A percentile compares a stretch with the other conserved stretches of the same genome.
phyloP scores from a whole-genome alignment of 2,888 invertebrate species.

The Synergus itoensis region DNA sequence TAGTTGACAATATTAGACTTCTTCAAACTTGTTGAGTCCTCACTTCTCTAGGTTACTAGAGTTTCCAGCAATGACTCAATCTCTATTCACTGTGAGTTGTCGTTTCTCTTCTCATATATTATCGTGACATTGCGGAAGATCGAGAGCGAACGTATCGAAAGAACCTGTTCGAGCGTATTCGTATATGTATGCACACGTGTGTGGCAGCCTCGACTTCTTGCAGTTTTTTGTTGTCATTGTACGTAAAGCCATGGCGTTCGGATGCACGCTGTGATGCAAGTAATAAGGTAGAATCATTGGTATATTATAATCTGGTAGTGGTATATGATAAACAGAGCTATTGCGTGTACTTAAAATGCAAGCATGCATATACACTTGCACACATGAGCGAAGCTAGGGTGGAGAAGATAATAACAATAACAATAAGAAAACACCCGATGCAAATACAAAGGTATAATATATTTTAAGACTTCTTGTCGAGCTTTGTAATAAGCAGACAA shows the following conservation, averaged over 20 bases:
- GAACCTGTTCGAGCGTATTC: slow-evolving; percentile 28
- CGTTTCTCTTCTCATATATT: not conserved
- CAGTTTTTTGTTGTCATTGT: slow-evolving; percentile 55
- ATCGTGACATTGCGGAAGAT: slow-evolving; percentile 33
- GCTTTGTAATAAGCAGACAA: slow-evolving; percentile 34
- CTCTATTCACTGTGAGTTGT: slow-evolving; percentile 11
- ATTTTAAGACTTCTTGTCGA: slow-evolving; percentile 26
- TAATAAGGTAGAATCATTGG: slow-evolving; percentile 63
- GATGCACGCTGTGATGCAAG: slow-evolving; percentile 44
- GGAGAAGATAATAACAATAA: slow-evolving; percentile 32
- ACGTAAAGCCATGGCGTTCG: slow-evolving; percentile 39
- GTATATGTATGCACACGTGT: slow-evolving; percentile 32
- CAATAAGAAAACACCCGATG: slow-evolving; percentile 23
- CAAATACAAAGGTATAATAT: slow-evolving; percentile 36
- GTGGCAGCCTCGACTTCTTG: slow-evolving; percentile 42
- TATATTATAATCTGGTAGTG: slow-evolving; percentile 43
- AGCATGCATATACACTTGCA: slow-evolving; percentile 43
- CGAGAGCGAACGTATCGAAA: slow-evolving; percentile 42
- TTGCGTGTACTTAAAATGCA: slow-evolving; percentile 60
- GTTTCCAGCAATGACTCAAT: slow-evolving; percentile 34
- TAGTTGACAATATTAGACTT: not conserved
- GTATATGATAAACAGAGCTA: slow-evolving; percentile 63
- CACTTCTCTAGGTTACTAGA: slow-evolving; percentile 8
- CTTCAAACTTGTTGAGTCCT: slow-evolving; percentile 12
- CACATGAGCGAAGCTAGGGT: slow-evolving; percentile 2